Evolutionary conservation across 2,888 invertebrate genomes (phyloP).

Genomic region (Gymnoscelis rufifasciata): DNA sequence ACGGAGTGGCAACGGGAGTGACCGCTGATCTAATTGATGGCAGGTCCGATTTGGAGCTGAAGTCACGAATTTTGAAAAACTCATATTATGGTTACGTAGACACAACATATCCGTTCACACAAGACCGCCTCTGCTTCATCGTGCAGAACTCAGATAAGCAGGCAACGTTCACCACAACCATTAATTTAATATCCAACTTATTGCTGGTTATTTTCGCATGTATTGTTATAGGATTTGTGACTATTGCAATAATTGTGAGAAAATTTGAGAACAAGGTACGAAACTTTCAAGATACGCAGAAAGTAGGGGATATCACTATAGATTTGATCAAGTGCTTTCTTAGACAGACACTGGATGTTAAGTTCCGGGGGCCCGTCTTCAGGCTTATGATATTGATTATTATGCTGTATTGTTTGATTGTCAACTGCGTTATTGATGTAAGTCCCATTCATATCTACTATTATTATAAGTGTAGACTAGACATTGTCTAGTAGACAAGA

Average conservation of each 20-base stretch:
- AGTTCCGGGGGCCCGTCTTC: constrained; percentile 56
- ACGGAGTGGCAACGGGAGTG: constrained; percentile 68
- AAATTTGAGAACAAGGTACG: constrained; percentile 49
- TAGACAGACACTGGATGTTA: constrained; percentile 62
- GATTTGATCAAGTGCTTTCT: constrained; percentile 65
- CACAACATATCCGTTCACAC: constrained; percentile 68
- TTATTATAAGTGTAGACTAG: too few relatives aligned
- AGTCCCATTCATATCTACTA: constrained; percentile 36
- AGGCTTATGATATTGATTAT: constrained; percentile 51
- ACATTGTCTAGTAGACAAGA: too few relatives aligned
- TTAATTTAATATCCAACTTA: constrained; percentile 53
- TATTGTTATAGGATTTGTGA: constrained; percentile 44
- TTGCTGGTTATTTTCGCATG: constrained; percentile 49
- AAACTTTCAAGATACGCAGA: constrained; percentile 40
- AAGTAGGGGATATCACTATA: constrained; percentile 42
- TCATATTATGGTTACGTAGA: constrained; percentile 73
- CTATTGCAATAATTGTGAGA: constrained; percentile 43
- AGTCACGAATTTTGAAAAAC: constrained; percentile 72
- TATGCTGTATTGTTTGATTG: constrained; percentile 60
- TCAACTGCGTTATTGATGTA: constrained; percentile 70
- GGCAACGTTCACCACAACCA: constrained; percentile 65
- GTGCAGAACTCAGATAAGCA: constrained; percentile 71
- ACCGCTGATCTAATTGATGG: constrained; percentile 66
- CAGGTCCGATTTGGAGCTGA: constrained; percentile 76
- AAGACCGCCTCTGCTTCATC: constrained; percentile 78